A percentile compares a stretch with the other conserved stretches of the same genome.
These are phyloP conservation scores for Calidris pugnax DNA, from an alignment of 2,113 vertebrate genomes.

Conservation along the genomic window DNA sequence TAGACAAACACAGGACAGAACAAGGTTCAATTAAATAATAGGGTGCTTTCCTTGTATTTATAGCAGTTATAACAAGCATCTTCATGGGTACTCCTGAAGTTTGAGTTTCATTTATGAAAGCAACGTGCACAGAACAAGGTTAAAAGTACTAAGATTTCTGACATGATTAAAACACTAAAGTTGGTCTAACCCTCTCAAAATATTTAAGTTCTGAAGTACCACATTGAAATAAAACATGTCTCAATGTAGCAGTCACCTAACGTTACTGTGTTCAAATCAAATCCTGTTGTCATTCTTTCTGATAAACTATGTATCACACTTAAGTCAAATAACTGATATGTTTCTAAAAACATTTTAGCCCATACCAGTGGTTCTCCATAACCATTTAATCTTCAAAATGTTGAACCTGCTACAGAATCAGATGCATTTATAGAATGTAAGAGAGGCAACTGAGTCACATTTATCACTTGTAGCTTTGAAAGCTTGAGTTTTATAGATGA, in stretches of 20 bases:
- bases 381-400: neutral
- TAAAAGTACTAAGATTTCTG: neutral
- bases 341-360: neutral
- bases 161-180: neutral
- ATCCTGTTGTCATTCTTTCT: neutral
- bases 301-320: neutral
- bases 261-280: neutral
- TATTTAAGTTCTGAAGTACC: neutral
- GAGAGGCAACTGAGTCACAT: neutral
- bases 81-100: neutral
- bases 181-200: accelerated
- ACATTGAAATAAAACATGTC: neutral
- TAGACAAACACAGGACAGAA: neutral
- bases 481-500: neutral
- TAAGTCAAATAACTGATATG: neutral
- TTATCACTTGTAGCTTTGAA: neutral
- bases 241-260: neutral
- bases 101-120: neutral
- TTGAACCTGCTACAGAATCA: neutral
- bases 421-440: neutral
- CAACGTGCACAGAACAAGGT: neutral
- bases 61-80: neutral
- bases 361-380: neutral
- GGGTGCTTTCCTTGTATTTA: neutral
- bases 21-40: neutral